Conservation (phyloP, 2,113 vertebrate genomes). For the Gallinago undulata region DNA sequence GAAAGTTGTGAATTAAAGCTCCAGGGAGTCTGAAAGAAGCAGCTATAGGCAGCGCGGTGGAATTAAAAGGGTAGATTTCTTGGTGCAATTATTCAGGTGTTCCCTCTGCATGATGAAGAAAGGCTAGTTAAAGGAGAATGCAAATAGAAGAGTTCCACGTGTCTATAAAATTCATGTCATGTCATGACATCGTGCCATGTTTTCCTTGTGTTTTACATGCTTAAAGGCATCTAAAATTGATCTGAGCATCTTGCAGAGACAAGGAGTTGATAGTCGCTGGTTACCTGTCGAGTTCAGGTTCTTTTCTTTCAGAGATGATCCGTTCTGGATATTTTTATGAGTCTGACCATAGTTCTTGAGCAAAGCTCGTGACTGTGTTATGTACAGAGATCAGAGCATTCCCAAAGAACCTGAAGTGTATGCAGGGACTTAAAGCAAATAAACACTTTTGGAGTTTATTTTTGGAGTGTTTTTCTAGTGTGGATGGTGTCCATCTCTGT, state of each 20-base stretch:
- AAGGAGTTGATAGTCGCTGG: background rate
- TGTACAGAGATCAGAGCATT: background rate
- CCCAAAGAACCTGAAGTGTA: background rate
- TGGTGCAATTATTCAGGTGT: background rate
- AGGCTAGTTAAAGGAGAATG: background rate
- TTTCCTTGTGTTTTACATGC: background rate
- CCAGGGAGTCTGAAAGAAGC: background rate
- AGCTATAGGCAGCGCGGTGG: background rate
- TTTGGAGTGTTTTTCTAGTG: background rate
- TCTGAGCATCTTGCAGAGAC: background rate
- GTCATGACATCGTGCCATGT: accelerated
- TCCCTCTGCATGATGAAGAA: background rate
- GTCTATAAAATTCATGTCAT: background rate
- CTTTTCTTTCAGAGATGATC: background rate
- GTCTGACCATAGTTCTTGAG: background rate
- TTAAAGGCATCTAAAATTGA: background rate
- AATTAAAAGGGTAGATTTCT: background rate
- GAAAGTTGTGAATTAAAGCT: constrained; percentile 34
- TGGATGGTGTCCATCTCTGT: background rate
- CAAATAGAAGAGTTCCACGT: background rate
- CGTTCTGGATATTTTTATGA: background rate
- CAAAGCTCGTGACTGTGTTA: background rate
- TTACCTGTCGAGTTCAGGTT: background rate
- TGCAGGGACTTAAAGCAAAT: background rate
- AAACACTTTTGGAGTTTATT: background rate